These are phyloP conservation scores for Ptychobarbus kaznakovi DNA, from an alignment of 2,797 vertebrate genomes.

Conservation along the genomic window DNA sequence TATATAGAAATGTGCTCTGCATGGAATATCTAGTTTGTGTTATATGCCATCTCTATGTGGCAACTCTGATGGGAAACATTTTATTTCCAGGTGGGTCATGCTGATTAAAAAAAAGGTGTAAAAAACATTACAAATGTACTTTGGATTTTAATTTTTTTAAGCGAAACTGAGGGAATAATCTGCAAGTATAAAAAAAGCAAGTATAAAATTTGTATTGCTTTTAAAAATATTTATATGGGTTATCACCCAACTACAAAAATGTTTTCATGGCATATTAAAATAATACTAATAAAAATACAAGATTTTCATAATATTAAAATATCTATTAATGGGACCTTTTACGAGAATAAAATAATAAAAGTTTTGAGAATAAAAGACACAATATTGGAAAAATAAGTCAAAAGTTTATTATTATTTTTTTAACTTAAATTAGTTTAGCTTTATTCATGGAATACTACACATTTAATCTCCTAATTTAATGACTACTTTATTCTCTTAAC, in stretches of 20 bases:
- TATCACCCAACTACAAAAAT: neutral
- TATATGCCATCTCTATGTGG: constrained; percentile 3
- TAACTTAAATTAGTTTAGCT: neutral
- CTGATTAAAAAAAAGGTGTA: neutral
- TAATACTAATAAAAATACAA: neutral
- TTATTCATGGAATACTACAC: neutral
- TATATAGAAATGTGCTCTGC: constrained; percentile 36
- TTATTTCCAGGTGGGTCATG: neutral
- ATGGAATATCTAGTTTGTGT: neutral
- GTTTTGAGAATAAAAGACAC: neutral
- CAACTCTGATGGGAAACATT: constrained; percentile 6
- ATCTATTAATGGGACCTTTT: neutral
- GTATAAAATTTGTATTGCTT: neutral
- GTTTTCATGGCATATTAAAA: neutral
- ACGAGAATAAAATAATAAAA: neutral
- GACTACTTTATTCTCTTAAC: neutral
- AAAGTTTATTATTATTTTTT: neutral
- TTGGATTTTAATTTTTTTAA: neutral
- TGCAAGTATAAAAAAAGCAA: neutral
- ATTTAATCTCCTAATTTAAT: neutral
- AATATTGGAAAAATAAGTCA: neutral
- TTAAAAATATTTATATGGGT: neutral
- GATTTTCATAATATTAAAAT: neutral
- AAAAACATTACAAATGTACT: constrained; percentile 18
- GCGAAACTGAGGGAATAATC: neutral